phyloP scores from a whole-genome alignment of 64 coral and sea anemone genomes.

The Astreopora myriophthalma region DNA sequence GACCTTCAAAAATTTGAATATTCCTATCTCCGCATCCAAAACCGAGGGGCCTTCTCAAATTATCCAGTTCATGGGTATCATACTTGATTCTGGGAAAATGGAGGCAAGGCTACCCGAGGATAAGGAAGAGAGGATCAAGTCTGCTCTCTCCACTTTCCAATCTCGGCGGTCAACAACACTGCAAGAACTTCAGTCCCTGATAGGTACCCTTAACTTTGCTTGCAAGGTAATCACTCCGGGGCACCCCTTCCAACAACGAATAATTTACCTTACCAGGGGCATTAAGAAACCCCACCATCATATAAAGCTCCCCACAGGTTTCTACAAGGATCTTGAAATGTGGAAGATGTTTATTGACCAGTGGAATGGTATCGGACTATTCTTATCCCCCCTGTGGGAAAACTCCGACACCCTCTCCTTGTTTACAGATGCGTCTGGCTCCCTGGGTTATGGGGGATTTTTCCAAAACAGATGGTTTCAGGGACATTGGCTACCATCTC shows the following conservation, averaged over 20 bases:
- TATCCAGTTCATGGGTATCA: slow-evolving; percentile 31
- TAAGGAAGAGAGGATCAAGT: slow-evolving; percentile 28
- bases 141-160: slow-evolving; percentile 6
- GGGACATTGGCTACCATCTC: too few relatives aligned
- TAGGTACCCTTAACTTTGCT: slow-evolving; percentile 30
- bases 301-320: not conserved
- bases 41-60: too few relatives aligned
- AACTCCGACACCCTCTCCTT: not conserved
- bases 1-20: too few relatives aligned
- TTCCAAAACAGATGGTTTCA: too few relatives aligned
- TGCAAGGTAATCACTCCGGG: too few relatives aligned
- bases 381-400: not conserved
- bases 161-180: not conserved
- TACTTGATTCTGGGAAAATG: slow-evolving; percentile 16
- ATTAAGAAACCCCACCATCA: slow-evolving; percentile 3
- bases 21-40: too few relatives aligned
- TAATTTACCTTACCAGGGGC: slow-evolving; percentile 8
- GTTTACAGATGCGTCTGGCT: too few relatives aligned
- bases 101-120: slow-evolving; percentile 40
- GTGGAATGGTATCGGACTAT: too few relatives aligned
- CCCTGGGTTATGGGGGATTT: too few relatives aligned
- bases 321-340: slow-evolving; percentile 38
- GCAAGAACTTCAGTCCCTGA: slow-evolving; percentile 31
- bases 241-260: too few relatives aligned
- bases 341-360: slow-evolving; percentile 36